Conservation (phyloP, 1,140 invertebrate genomes). For the Pseudachorutes palmiensis region DNA sequence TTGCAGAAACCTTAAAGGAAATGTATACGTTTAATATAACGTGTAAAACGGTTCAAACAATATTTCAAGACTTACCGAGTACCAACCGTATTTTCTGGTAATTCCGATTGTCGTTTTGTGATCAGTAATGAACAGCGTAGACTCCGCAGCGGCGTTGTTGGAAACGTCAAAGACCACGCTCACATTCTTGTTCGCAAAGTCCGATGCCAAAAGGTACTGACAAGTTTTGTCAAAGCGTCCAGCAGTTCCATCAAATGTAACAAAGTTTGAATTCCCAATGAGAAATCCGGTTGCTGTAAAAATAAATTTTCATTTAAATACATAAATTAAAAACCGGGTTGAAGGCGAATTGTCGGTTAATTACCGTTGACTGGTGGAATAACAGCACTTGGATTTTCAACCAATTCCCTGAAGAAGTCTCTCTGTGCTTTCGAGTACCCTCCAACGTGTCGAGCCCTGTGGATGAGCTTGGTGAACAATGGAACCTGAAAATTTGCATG, state of each 20-base stretch:
- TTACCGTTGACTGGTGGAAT: conserved; percentile 4
- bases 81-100: neutral
- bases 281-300: conserved; percentile 56
- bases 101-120: neutral
- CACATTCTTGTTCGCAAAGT: conserved; percentile 73
- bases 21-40: neutral
- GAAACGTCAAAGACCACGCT: conserved; percentile 52
- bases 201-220: conserved; percentile 71
- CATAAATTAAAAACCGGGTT: too few species aligned
- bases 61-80: neutral
- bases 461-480: too few species aligned
- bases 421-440: too few species aligned
- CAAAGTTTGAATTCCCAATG: conserved; percentile 67
- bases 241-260: conserved; percentile 75
- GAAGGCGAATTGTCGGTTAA: too few species aligned
- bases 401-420: neutral
- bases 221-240: conserved; percentile 70
- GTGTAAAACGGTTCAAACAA: neutral
- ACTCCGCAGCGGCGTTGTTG: conserved; percentile 37
- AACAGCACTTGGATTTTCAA: neutral
- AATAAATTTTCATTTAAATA: neutral
- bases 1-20: conserved; percentile 41
- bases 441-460: too few species aligned
- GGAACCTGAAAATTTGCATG: too few species aligned
- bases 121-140: conserved; percentile 50